Base-by-base conservation (phyloP, 2,113 vertebrate species). In the Cyprinodon tularosa region DNA sequence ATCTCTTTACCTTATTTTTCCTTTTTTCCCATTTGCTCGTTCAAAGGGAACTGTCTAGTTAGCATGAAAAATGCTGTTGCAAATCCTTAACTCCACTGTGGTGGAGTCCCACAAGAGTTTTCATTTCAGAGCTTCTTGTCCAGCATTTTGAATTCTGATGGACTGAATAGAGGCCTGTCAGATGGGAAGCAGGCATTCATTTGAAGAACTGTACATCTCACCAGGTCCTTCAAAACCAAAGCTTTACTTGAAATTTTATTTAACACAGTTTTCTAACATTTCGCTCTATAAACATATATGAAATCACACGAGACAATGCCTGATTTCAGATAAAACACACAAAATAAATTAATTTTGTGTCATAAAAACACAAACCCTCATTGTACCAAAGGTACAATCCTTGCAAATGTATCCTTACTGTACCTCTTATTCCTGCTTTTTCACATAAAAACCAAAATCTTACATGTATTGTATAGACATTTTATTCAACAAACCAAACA, bases 81-180 rank as follows among this genome's bases (percentile, higher is more conserved):
- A 74, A 83, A 83, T 89, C 78, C 81, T 79, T 83, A 76, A 61
- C 64, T 71, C 83, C 47, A 77, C 70, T 78, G 73, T 72, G 74
- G 59, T 63, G 71, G 62, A 69, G 68, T 92, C 91, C 91, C 88
- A 48, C 5, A 66, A 85, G 84, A 82, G 65, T 71, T 60, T 71
- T 67, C 72, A 82, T 87, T 88, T 71, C 66, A 38, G 65, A 80
- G 80, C 62, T 76, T 75, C 86, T 82, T 66, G 83, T 77, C 84
- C 71, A 17, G 47, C 62, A 77, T 81, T 78, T 77, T 91, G 86
- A 84, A 91, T 91, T 86, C 86, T 84, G 82, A 93, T 89, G 73
- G 66, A 70, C 42, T 70, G 50, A 85, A 79, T 77, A 71, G 82
- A 88, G 81, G 86, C 74, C 74, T 72, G 81, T 75, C 82, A 78